phyloP scores from a whole-genome alignment of 2,888 invertebrate genomes.

The Slavum lentiscoides region DNA sequence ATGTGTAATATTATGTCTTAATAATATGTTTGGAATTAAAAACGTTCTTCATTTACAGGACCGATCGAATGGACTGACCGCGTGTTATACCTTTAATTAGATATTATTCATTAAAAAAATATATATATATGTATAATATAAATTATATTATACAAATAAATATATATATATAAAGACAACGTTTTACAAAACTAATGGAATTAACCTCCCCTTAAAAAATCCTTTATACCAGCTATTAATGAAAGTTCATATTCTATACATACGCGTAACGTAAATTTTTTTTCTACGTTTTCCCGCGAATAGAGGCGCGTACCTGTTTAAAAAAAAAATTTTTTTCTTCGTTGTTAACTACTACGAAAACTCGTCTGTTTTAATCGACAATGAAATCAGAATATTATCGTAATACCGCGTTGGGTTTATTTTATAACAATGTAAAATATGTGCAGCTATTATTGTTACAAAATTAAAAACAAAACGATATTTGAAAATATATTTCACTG shows the following conservation, averaged over 20 bases:
- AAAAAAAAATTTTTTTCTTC: no score
- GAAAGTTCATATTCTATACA: neutral
- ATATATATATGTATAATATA: no score
- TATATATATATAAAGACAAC: no score
- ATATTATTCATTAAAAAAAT: no score
- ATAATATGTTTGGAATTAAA: no score
- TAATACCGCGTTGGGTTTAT: neutral
- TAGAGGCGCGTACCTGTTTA: neutral
- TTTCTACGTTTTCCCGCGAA: neutral
- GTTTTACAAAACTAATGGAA: no score
- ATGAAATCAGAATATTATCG: neutral
- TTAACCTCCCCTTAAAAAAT: no score
- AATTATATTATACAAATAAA: no score
- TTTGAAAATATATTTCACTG: slow-evolving; percentile 8
- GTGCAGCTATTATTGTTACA: neutral
- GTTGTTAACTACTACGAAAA: neutral
- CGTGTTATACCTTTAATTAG: no score
- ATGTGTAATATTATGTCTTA: no score
- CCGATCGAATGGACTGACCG: no score
- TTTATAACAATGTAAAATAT: neutral
- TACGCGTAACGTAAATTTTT: neutral
- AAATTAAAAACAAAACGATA: slow-evolving; percentile 19
- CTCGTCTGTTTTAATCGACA: neutral
- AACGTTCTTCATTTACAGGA: no score
- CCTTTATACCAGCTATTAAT: neutral